Percentiles rank a stretch among this genome's conserved stretches.
Conservation (phyloP, 2,888 invertebrate species). For the Conistra vaccinii region DNA sequence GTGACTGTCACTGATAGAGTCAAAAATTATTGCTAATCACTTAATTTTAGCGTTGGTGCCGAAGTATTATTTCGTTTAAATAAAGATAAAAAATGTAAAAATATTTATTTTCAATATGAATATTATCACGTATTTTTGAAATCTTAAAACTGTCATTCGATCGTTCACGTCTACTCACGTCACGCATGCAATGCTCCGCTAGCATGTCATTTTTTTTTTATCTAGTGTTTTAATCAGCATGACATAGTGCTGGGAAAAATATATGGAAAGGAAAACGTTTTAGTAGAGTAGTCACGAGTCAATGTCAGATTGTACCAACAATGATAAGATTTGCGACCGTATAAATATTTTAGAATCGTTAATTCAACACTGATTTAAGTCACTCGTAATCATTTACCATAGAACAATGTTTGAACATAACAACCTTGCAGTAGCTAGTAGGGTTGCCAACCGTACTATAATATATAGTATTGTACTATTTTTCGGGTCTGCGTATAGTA, state of each 20-base stretch:
- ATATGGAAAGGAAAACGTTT: not conserved
- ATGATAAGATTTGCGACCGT: not conserved
- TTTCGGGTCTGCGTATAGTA: too few relatives aligned
- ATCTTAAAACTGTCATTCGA: conserved; percentile 87
- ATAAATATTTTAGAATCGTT: not conserved
- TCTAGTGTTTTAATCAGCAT: conserved; percentile 54
- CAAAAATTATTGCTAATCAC: conserved; percentile 73
- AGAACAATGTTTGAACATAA: too few relatives aligned
- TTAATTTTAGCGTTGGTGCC: conserved; percentile 75
- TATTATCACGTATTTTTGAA: conserved; percentile 84
- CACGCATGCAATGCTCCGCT: conserved; percentile 73
- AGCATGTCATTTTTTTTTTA: conserved; percentile 62
- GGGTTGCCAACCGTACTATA: too few relatives aligned
- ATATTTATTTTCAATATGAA: conserved; percentile 81
- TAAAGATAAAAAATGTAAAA: conserved; percentile 85
- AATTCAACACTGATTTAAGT: not conserved
- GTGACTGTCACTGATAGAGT: conserved; percentile 85
- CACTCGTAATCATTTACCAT: too few relatives aligned
- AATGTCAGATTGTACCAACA: not conserved
- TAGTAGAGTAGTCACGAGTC: conserved; percentile 36
- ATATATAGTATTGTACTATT: too few relatives aligned
- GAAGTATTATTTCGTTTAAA: conserved; percentile 75
- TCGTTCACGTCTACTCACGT: conserved; percentile 84
- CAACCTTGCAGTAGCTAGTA: too few relatives aligned
- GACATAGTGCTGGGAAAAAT: conserved; percentile 32